These are phyloP conservation scores for Caenorhabditis sp. DNA, from an alignment of 2,888 invertebrate species.

Conservation along the genomic window DNA sequence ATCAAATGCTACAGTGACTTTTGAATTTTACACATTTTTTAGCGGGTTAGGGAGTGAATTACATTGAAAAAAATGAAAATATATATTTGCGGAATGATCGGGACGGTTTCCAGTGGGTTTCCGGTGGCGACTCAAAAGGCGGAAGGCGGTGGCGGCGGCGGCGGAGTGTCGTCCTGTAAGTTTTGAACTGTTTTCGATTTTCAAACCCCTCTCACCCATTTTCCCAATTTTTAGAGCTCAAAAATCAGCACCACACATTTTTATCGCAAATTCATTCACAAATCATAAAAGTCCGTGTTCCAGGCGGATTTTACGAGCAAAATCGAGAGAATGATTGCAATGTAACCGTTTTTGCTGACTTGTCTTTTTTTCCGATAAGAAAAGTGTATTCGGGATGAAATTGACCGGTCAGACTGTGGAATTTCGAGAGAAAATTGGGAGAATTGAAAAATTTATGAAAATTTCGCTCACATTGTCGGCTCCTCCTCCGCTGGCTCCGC, in stretches of 20 bases:
- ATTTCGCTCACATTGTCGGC: slow-evolving; percentile 1
- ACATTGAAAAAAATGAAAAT: neutral
- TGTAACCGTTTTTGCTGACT: too few relatives aligned
- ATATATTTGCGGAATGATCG: neutral
- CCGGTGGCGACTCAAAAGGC: slow-evolving; percentile 44
- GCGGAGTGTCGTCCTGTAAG: slow-evolving; percentile 38
- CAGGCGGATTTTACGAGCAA: too few relatives aligned
- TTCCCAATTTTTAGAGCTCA: neutral
- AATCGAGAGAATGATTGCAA: neutral
- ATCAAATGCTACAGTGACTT: too few relatives aligned
- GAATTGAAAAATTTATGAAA: too few relatives aligned
- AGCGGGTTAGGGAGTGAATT: too few relatives aligned
- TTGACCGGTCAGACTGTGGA: slow-evolving; percentile 6
- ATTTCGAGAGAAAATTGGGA: neutral
- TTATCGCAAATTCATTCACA: too few relatives aligned
- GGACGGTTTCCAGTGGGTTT: neutral
- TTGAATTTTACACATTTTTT: too few relatives aligned
- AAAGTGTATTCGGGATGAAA: neutral
- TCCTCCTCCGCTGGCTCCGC: slow-evolving; percentile 6
- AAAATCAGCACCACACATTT: slow-evolving; percentile 1
- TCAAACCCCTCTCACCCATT: neutral
- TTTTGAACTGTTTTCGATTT: neutral
- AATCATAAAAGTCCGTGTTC: too few relatives aligned
- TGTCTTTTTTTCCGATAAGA: neutral
- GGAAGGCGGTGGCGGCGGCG: slow-evolving; percentile 53